Percentiles rank a stretch among this genome's conserved stretches.
phyloP scores from a whole-genome alignment of 2,113 vertebrate genomes.

The Eonycteris spelaea region DNA sequence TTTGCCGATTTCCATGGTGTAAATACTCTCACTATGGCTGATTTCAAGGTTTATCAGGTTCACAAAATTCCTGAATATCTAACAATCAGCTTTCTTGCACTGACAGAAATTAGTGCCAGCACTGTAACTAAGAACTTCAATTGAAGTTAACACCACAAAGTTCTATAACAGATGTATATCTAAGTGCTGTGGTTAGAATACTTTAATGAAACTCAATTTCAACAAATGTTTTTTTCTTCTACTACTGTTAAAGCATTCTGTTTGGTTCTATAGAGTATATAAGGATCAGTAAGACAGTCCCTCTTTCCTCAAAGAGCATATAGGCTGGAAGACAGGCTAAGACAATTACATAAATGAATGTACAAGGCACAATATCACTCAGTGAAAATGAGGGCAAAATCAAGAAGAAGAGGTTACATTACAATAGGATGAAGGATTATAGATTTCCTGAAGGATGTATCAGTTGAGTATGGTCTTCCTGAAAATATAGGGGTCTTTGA shows the following conservation, averaged over 20 bases:
- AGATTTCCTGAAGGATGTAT: not conserved
- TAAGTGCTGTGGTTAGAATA: not conserved
- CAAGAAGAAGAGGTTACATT: not conserved
- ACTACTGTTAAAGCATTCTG: not conserved
- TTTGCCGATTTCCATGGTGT: not conserved
- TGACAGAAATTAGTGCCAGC: not conserved
- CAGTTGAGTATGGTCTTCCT: not conserved
- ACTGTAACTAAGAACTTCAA: not conserved
- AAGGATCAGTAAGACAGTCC: not conserved
- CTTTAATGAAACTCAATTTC: conserved; percentile 10
- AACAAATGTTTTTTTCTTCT: not conserved
- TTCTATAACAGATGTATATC: not conserved
- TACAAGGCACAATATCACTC: not conserved
- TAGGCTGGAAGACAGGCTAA: not conserved
- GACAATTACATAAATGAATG: not conserved
- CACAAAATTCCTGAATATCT: conserved; percentile 29
- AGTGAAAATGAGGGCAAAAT: not conserved
- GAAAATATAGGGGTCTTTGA: not conserved
- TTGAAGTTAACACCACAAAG: not conserved
- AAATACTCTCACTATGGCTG: not conserved
- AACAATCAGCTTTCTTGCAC: not conserved
- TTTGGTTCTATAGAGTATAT: not conserved
- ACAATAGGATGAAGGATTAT: not conserved
- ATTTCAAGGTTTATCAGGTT: not conserved
- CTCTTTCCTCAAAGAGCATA: not conserved